phyloP scores from a whole-genome alignment of 2,888 invertebrate genomes.

The Syritta pipiens region DNA sequence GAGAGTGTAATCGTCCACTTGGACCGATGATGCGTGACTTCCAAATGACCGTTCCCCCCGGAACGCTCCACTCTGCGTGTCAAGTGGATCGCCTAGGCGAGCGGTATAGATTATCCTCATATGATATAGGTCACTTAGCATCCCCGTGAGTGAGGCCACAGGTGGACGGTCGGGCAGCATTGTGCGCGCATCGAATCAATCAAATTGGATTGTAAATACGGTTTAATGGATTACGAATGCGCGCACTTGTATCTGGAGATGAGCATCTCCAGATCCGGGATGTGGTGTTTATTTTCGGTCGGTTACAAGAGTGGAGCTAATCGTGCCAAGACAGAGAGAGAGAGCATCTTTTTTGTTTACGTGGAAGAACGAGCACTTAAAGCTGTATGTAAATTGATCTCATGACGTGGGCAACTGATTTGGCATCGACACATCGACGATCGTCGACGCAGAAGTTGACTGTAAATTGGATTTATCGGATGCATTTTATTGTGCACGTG shows the following conservation, averaged over 20 bases:
- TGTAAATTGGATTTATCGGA: conserved; percentile 13
- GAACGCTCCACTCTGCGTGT: conserved; percentile 52
- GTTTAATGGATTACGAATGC: conserved; percentile 65
- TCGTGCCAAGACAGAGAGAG: conserved; percentile 21
- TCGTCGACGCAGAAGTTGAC: neutral
- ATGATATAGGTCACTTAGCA: conserved; percentile 66
- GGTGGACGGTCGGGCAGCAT: conserved; percentile 3
- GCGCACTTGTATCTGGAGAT: neutral
- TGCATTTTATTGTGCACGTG: neutral
- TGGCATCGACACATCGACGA: neutral
- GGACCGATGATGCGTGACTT: conserved; percentile 56
- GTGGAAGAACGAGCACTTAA: neutral
- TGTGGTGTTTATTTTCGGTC: conserved; percentile 50
- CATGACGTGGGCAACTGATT: conserved; percentile 52
- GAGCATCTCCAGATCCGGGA: conserved; percentile 12
- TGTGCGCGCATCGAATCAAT: conserved; percentile 62
- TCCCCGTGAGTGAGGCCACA: neutral
- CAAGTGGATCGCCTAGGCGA: conserved; percentile 48
- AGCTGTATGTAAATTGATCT: conserved; percentile 52
- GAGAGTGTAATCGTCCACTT: conserved; percentile 27
- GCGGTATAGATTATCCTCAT: conserved; percentile 36
- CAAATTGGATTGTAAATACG: conserved; percentile 66
- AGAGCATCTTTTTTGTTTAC: conserved; percentile 1
- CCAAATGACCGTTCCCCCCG: conserved; percentile 51
- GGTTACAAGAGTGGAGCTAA: conserved; percentile 47